phyloP scores from a whole-genome alignment of 2,113 vertebrate species.

The Hypanus sabinus region DNA sequence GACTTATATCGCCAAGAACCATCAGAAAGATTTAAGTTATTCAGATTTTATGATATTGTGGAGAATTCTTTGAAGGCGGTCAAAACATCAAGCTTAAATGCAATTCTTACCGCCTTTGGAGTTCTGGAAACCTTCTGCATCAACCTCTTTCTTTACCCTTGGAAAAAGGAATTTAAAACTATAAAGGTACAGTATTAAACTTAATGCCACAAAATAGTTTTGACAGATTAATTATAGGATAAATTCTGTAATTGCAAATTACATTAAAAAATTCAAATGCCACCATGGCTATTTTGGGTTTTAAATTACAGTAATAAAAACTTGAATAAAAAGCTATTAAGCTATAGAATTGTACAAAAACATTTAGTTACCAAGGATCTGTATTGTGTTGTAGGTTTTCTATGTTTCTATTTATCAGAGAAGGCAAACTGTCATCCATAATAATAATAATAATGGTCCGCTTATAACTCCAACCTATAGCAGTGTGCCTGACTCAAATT shows the following conservation, averaged over 20 bases:
- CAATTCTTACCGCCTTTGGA: slow-evolving; percentile 74
- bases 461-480: too few relatives aligned
- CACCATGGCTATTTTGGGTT: too few relatives aligned
- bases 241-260: not conserved
- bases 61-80: slow-evolving; percentile 77
- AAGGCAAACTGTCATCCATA: too few relatives aligned
- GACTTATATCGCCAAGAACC: slow-evolving; percentile 85
- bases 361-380: too few relatives aligned
- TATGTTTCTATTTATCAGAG: too few relatives aligned
- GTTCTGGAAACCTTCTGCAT: slow-evolving; percentile 81
- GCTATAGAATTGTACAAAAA: too few relatives aligned
- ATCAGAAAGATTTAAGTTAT: slow-evolving; percentile 78
- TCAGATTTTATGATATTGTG: slow-evolving; percentile 85
- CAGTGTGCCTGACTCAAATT: too few relatives aligned
- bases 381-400: too few relatives aligned
- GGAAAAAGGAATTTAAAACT: slow-evolving; percentile 95
- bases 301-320: too few relatives aligned
- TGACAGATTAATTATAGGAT: not conserved
- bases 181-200: slow-evolving; percentile 72
- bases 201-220: not conserved
- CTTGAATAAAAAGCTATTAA: too few relatives aligned
- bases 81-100: slow-evolving; percentile 71
- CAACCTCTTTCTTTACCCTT: slow-evolving; percentile 92
- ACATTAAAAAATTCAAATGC: not conserved
- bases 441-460: too few relatives aligned